Evolutionary conservation across 2,888 invertebrate species (phyloP), one percentile per base, ranked within the genome.

Genomic region (Exephanes ischioxanthus): DNA sequence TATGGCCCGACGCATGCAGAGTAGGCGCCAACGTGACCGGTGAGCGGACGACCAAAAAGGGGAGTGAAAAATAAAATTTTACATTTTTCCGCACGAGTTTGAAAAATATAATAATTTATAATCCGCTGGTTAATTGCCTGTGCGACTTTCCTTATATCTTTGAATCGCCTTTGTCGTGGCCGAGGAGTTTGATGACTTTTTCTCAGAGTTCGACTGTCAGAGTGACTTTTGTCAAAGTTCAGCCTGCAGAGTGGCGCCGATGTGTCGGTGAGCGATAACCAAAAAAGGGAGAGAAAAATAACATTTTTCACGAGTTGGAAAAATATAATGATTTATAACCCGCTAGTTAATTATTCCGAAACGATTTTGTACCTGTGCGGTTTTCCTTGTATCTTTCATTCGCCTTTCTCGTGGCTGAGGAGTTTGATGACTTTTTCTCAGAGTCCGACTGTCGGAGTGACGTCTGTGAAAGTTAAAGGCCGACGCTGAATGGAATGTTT

Each of bases 1-100:
- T 86, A 86, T 71, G 71, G 53, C 66, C 61, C 53, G 66, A 48
- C 66, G 58, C 55, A 33, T n/a, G 22, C 37, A 9, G 37, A 51
- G 45, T 66, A 80, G 83, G 77, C 83, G 85, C 83, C 85, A 70
- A 78, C 55, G 68, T 58, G 77, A 63, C 68, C 76, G 71, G 51
- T 55, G 71, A 26, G 66, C 37, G 63, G 63, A 16, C 55, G 77
- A 37, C 55, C 37, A 75, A 33, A 67, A 77, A 67, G 58, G 30
- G n/a, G 33, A 58, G 55, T 55, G 22, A 48, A 48, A n/a, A 26
- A 61, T 11, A 19, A 68, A 75, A 70, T 72, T 67, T 6, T 68
- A 80, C 33, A 55, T 82, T 51, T 77, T 77, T 66, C 41, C 61
- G n/a, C 70, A 30, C 55, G 63, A 78, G 58, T 77, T 61, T 41